Base-by-base conservation (phyloP, 30 jellyfish, hydroid and myxozoan species). In the Morbakka virulenta region DNA sequence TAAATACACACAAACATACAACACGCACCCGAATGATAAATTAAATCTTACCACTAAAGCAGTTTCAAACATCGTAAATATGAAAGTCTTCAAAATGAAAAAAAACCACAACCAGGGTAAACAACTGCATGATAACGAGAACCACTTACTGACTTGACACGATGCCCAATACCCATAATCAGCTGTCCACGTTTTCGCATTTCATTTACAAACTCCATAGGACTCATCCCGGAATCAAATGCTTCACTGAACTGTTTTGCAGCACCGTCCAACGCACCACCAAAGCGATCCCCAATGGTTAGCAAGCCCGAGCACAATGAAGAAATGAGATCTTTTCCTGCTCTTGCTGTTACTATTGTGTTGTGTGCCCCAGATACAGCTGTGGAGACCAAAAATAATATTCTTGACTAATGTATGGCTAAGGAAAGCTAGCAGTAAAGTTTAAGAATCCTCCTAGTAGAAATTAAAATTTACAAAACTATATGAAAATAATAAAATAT, bases 361-460 rank as follows among this genome's bases (percentile, higher is more conserved):
- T 94, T 94, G 81, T 94, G 99, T 1, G 99, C 99, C 14, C 99
- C 99, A 70, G 99, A 87, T n/a, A 94, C 99, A 83, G 99, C 99
- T 87, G 76, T 53, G 81, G 74, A 41, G 0, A 35, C 0, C n/a
- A n/a, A n/a, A 70, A 70, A 70, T 14, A 9, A 6, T 9, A 22
- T 32, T 47, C 61, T 47, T 47, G n/a, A 47, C 12, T n/a, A 47
- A 47, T 12, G 61, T 47, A 9, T 9, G 14, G n/a, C n/a, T n/a
- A 47, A 9, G 61, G n/a, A 12, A 47, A 47, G n/a, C 14, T 47
- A 9, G 61, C 12, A 47, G n/a, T n/a, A n/a, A n/a, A n/a, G n/a
- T n/a, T n/a, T n/a, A n/a, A n/a, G n/a, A n/a, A n/a, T n/a, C n/a
- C n/a, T n/a, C n/a, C n/a, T n/a, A n/a, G n/a, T n/a, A n/a, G n/a